A percentile compares a stretch with the other conserved stretches of the same genome.
phyloP scores from a whole-genome alignment of 2,888 invertebrate species.

The Heliothis peltigera region DNA sequence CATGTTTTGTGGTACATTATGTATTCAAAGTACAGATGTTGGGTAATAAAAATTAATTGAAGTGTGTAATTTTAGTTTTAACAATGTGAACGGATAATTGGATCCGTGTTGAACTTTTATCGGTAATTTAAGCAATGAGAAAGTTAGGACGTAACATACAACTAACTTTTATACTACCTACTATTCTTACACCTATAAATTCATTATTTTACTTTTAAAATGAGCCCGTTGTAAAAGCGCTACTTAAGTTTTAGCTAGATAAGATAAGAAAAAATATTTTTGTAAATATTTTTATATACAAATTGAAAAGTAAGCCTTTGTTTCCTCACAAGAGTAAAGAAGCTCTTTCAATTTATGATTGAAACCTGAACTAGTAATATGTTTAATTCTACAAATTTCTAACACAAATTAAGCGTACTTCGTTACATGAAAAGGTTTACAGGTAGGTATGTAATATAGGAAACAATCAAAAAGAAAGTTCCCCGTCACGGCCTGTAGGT shows the following conservation, averaged over 20 bases:
- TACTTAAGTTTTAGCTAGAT: neutral
- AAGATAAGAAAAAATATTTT: too few species aligned
- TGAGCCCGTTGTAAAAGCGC: too few species aligned
- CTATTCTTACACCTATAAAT: too few species aligned
- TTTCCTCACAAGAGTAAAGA: too few species aligned
- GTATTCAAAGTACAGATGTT: constrained; percentile 63
- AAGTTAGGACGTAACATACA: neutral
- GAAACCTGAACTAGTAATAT: too few species aligned
- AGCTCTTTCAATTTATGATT: too few species aligned
- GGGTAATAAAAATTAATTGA: constrained; percentile 68
- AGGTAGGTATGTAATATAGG: constrained; percentile 14
- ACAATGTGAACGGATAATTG: constrained; percentile 18
- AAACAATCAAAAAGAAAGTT: constrained; percentile 56
- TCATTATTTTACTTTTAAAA: too few species aligned
- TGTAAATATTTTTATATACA: too few species aligned
- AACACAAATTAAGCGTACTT: too few species aligned
- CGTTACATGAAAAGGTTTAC: too few species aligned
- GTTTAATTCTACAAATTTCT: too few species aligned
- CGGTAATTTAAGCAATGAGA: neutral
- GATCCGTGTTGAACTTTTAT: constrained; percentile 2
- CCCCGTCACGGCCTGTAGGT: constrained; percentile 50
- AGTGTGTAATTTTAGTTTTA: constrained; percentile 46
- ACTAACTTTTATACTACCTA: neutral
- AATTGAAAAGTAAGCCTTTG: too few species aligned
- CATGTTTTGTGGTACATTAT: constrained; percentile 61